These are phyloP conservation scores for Rhineura floridana DNA, from an alignment of 2,113 vertebrate genomes.

Conservation along the genomic window DNA sequence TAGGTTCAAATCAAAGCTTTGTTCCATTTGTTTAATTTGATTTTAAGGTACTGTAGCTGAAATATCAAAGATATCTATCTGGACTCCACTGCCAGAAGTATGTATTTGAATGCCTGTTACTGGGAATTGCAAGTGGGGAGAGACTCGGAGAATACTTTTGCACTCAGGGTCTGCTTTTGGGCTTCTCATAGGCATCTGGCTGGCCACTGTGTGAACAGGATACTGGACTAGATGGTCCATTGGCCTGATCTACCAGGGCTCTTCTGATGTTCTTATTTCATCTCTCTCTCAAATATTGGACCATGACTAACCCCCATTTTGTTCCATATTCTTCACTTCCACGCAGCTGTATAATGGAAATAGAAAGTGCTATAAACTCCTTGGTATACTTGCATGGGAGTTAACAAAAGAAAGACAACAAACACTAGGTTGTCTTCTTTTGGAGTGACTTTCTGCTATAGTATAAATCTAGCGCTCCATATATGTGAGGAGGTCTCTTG, in stretches of 20 bases:
- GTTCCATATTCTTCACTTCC: not conserved
- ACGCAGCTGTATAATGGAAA: fast-evolving
- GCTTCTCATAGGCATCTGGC: no score
- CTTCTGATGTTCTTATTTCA: no score
- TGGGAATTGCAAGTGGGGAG: no score
- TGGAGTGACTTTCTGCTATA: no score
- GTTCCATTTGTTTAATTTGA: slow-evolving; percentile 2
- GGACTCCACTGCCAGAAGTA: no score
- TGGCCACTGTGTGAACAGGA: no score
- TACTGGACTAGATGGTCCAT: no score
- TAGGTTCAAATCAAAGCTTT: slow-evolving; percentile 15
- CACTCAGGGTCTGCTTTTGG: no score
- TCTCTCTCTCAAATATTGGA: not conserved
- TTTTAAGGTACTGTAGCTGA: not conserved
- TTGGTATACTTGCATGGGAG: not conserved
- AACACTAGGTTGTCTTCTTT: not conserved
- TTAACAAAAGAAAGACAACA: not conserved
- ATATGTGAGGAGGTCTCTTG: not conserved
- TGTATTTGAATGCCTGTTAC: no score
- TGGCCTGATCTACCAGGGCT: no score
- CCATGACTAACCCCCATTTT: not conserved
- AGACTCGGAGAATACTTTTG: no score
- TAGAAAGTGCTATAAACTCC: not conserved
- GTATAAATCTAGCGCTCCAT: not conserved
- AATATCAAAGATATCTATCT: no score